Base-by-base conservation (phyloP, 2,113 vertebrate species). In the Tachysurus fulvidraco region DNA sequence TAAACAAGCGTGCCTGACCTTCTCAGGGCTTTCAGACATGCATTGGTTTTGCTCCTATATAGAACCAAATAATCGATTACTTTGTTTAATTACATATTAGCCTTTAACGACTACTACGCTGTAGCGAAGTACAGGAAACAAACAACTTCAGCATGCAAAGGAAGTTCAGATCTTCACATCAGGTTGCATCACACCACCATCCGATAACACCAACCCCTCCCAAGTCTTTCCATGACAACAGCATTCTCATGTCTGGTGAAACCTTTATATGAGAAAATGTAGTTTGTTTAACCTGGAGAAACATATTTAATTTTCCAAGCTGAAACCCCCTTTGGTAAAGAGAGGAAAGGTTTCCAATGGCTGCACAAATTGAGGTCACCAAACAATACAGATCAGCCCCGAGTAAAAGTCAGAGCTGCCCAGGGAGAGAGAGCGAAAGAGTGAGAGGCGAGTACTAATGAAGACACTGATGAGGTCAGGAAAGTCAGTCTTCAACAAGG, bases 321-420 rank as follows among this genome's bases (percentile, higher is more conserved):
- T 79, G 57, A 36, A 76, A 17, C 13, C 76, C 79, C 44, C 80
- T 41, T 65, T 21, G 23, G 55, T 55, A 55, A 62, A 69, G 50
- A 16, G 36, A 19, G 86, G 55, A 74, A 41, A 73, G 52, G 19
- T 85, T 50, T 74, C 77, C 83, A 52, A 36, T 52, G 3, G 52
- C 52, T 50, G 83, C 81, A 76, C 83, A 85, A 86, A 82, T 74
- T 28, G 85, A 90, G 81, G 85, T 85, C 87, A 90, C 85, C 71
- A 78, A 88, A 81, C 87, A 85, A 86, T 81, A 86, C 25, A 50
- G 84, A 77, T 81, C 84, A 84, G 84, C 77, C 77, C 41, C 64
- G 86, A 85, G 83, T 41, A 54, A 81, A 85, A 88, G 84, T 82
- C 77, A 71, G 46, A 60, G 83, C 54, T 30, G n/a, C 60, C 80